Evolutionary conservation across 1,140 invertebrate species (phyloP), one percentile per base, ranked within the genome.

Genomic region (Caerostris darwini): DNA sequence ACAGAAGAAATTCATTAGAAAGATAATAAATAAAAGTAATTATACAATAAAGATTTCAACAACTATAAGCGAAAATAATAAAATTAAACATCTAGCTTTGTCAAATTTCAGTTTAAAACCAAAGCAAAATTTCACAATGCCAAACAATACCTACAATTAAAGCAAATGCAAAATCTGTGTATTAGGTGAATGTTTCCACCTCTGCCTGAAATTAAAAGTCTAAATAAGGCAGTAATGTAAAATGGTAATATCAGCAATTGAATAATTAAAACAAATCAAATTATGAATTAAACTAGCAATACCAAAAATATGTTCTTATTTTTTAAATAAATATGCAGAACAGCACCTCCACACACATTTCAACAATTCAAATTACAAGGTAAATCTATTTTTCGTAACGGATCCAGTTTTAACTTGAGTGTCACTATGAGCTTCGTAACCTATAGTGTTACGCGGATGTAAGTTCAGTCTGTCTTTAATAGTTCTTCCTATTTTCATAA

Each of bases 401-500:
- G 91, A 93, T 7, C 91, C 91, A 5, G 61, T 67, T 93, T 93
- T 93, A 69, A 93, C 14, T 86, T 93, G 91, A 34, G 91, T 93
- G 50, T 93, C 91, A 50, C 82, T 8, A 93, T 93, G 91, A 2
- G 91, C 91, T 53, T 94, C 86, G 90, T 90, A 94, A 7, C 87
- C 77, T 67, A 94, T 81, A 3, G 61, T 58, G 58, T 67, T 90
- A 3, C 87, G 53, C 17, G 86, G 93, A 50, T 88, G 93, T 12
- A 94, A 57, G 67, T 94, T 83, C 53, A 94, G 90, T 59, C 93
- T 61, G 64, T 94, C 93, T 90, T 83, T 94, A 34, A 94, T 54
- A 82, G 86, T 69, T 83, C 87, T 82, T 96, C 97, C 97, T 94
- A 97, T 97, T 95, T 96, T 96, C 91, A 96, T 97, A 92, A 96